Base-by-base conservation (phyloP, 2,113 vertebrate species). In the Sarotherodon lohbergeri region DNA sequence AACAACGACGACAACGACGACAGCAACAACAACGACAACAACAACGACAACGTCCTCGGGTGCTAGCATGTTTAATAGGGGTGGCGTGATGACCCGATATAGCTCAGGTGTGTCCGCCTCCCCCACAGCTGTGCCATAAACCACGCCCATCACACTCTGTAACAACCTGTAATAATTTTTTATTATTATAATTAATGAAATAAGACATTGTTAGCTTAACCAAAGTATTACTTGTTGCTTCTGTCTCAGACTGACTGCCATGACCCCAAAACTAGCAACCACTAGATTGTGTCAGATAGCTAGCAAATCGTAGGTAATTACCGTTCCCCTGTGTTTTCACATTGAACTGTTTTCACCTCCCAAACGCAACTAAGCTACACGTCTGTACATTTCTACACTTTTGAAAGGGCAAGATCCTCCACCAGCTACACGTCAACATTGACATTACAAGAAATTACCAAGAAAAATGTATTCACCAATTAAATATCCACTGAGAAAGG, bases 11-110 rank as follows among this genome's bases (percentile, higher is more conserved):
- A 22, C 22, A 22, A 22, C 22, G 22, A n/a, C 50, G 24, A 56
- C 54, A 54, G 6, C n/a, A 32, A 0, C 14, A 2, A 0, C 57
- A 52, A n/a, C 50, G 12, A 56, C 54, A 54, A 11, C n/a, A 32
- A 0, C 14, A 2, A 0, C 57, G 32, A 11, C 29, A 63, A 63
- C 5, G 1, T 63, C 16, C 59, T 63, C 29, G 4, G 29, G 59
- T 7, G 5, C 16, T 3, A 0, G 29, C 16, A 19, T 9, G 32
- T 36, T 63, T 63, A 4, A 36, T 63, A 19, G 59, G 5, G 32
- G 2, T n/a, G 17, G 0, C 2, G 1, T 19, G 59, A 63, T 36
- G 32, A 59, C 27, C 27, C 3, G 0, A 29, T 59, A 59, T 0
- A 59, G 56, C 3, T 17, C 56, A 59, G 27, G 1, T 32, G 56